Conservation (phyloP, 2,888 invertebrate species). For the Drosophila cognata region DNA sequence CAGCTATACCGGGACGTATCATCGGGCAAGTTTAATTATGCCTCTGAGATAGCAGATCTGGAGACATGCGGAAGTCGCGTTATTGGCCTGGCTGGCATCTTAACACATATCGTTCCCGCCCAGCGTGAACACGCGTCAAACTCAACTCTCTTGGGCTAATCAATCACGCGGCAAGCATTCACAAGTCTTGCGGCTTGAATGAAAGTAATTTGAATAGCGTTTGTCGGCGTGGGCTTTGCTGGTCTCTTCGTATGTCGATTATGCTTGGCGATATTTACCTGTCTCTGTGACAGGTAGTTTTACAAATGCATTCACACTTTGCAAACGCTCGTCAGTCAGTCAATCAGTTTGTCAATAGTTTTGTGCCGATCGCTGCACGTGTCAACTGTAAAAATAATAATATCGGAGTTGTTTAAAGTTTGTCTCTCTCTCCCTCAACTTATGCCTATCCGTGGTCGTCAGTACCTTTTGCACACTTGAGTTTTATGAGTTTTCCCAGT, state of each 20-base stretch:
- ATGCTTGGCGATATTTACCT: slow-evolving; percentile 37
- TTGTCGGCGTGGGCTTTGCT: slow-evolving; percentile 51
- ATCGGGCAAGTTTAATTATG: neutral
- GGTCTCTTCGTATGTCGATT: slow-evolving; percentile 7
- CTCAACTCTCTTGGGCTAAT: slow-evolving; percentile 49
- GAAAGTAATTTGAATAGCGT: slow-evolving; percentile 71
- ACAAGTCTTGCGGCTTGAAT: slow-evolving; percentile 60
- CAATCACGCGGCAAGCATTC: slow-evolving; percentile 66
- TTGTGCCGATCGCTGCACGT: slow-evolving; percentile 54
- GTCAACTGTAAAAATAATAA: slow-evolving; percentile 54
- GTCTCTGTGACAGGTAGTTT: slow-evolving; percentile 51
- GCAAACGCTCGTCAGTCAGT: slow-evolving; percentile 36
- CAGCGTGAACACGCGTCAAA: slow-evolving; percentile 39
- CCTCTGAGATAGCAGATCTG: slow-evolving; percentile 10
- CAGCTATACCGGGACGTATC: neutral
- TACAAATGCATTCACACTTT: slow-evolving; percentile 57
- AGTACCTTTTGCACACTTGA: slow-evolving; percentile 55
- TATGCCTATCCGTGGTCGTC: neutral
- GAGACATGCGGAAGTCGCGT: slow-evolving; percentile 52
- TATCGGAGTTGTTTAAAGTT: slow-evolving; percentile 23
- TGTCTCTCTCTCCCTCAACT: slow-evolving; percentile 6
- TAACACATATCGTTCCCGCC: slow-evolving; percentile 29
- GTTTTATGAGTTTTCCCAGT: slow-evolving; percentile 44
- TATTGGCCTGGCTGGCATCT: slow-evolving; percentile 7
- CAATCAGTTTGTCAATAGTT: slow-evolving; percentile 45